Evolutionary conservation across 2,113 vertebrate species (phyloP), one percentile per base, ranked within the genome.

Genomic region (Aepyceros melampus): DNA sequence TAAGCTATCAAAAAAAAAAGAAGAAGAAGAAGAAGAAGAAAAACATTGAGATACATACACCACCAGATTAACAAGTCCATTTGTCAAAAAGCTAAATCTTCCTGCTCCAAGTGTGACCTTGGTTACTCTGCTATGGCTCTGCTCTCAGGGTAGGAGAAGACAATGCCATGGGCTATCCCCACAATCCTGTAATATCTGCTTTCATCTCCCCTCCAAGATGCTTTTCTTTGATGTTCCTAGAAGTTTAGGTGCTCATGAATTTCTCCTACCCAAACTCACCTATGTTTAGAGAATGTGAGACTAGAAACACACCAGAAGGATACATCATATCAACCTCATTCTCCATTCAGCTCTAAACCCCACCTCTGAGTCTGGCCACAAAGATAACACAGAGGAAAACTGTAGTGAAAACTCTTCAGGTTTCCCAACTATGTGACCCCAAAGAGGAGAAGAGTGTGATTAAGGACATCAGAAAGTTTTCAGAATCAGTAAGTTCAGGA

Each of bases 171-270:
- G 53, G 56, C 19, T n/a, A 27, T 21, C 64, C 16, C 15, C 4
- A 14, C 5, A 67, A 14, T 3, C 71, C 36, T 29, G n/a, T 31
- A 27, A 10, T 15, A 58, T 40, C 62, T 51, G 40, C 47, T 92
- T 17, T 62, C 60, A 47, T 19, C 79, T 33, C 62, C 25, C 1
- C 33, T 7, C 23, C 56, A 45, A 49, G 51, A 27, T n/a, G 27
- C 27, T 87, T 89, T 93, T 90, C 25, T 13, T 79, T 40, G 21
- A 27, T n/a, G 40, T 60, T 74, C n/a, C 74, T 90, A 87, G 93
- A 78, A 33, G 33, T 58, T 43, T n/a, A 58, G 55, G 16, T 25
- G 16, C 5, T 85, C 25, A 1, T 9, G 15, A 74, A 86, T 91
- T 92, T 94, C 82, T 95, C 49, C 67, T 67, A 49, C 21, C 83